Conservation (phyloP, 2,797 vertebrate species). For the Rhynchonycteris naso region DNA sequence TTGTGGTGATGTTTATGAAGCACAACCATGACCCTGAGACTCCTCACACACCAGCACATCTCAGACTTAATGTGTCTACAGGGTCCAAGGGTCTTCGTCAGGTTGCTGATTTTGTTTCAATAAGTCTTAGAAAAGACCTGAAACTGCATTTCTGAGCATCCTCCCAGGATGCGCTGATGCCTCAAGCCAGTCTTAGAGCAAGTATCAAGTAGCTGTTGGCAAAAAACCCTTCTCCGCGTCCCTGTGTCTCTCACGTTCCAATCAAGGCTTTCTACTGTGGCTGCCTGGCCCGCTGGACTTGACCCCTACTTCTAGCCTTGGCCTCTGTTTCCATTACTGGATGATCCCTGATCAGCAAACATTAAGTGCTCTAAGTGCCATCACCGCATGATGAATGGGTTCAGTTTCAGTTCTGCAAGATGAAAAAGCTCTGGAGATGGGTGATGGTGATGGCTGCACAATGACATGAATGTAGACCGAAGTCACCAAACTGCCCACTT, state of each 20-base stretch:
- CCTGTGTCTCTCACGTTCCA: background rate
- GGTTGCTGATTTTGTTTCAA: background rate
- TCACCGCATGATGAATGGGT: accelerated
- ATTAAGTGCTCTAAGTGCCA: too few relatives aligned
- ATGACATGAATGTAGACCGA: too few relatives aligned
- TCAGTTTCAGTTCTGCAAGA: background rate
- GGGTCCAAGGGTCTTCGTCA: background rate
- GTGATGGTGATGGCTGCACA: background rate
- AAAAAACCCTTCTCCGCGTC: background rate
- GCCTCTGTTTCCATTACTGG: background rate
- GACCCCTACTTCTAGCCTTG: background rate
- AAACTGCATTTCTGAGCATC: background rate
- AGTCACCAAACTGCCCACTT: background rate
- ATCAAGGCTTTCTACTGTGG: background rate
- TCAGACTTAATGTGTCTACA: accelerated
- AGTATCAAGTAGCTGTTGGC: background rate
- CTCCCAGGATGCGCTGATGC: background rate
- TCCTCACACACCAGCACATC: background rate
- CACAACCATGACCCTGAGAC: too few relatives aligned
- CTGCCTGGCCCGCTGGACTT: background rate
- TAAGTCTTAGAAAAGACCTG: background rate
- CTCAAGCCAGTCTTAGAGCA: background rate
- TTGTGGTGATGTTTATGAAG: accelerated
- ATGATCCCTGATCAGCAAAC: background rate
- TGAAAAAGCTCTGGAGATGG: background rate